Base-by-base conservation (phyloP, 2,888 invertebrate species). In the Acheta domesticus region DNA sequence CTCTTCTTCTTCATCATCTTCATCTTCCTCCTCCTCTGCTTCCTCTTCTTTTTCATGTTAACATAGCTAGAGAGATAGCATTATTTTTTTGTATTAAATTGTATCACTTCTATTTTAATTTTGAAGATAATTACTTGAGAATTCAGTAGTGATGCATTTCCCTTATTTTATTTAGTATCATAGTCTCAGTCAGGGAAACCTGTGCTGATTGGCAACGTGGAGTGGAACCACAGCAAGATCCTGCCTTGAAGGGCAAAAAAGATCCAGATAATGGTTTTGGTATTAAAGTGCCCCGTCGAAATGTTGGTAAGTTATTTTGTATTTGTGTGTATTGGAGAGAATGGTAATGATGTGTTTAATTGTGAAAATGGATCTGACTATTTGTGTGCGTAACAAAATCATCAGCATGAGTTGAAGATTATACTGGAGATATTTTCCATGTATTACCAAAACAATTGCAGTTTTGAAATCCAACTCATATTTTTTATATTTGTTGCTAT, bases 191-290 rank as follows among this genome's bases (percentile, higher is more conserved):
- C 8, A 91, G 99, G 19, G 98, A 99, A 88, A 98, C 98, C 0
- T 97, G 97, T 86, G 97, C 97, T 1, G 99, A 99, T 88, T 98
- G 97, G 96, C 93, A 95, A 84, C 91, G 94, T 82, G 97, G 96
- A 19, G 93, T 94, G 79, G 97, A 98, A 85, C 96, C 97, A 1
- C 91, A 93, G 19, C 95, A 96, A 83, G 98, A 98, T 88, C 98
- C 97, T 0, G 96, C 94, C 2, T 88, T 96, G 21, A 94, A 95
- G 83, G 97, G 97, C 1, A 97, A 97, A 88, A 98, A 98, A 86
- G 97, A 98, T 87, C 93, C 94, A 0, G 97, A 97, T 84, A 93
- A 93, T 84, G 96, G 96, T 77, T 97, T 96, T 88, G 94, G 93
- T 83, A 94, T 98, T 85, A 94, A 96, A 88, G 95, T 97, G 80